A percentile compares a stretch with the other conserved stretches of the same genome.
Evolutionary conservation across 2,113 vertebrate species (phyloP).

Genomic region (Sphyrna mokarran): DNA sequence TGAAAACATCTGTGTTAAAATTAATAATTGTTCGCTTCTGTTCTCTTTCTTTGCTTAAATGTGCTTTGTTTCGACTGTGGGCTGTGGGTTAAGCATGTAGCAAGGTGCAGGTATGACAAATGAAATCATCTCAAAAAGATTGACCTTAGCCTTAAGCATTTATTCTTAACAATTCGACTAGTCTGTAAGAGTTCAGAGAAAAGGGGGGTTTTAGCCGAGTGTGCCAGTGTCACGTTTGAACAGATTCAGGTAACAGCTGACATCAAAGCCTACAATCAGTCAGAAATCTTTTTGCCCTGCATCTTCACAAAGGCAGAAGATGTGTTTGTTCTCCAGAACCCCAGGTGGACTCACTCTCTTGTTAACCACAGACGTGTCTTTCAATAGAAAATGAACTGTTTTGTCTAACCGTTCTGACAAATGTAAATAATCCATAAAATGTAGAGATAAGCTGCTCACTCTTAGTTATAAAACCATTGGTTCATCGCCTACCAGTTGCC

Average conservation of each 20-base stretch:
- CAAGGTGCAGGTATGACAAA: not conserved
- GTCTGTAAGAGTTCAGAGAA: not conserved
- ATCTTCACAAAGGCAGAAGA: not conserved
- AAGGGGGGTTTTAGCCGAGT: not conserved
- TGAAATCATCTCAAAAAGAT: not conserved
- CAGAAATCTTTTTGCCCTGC: constrained; percentile 1
- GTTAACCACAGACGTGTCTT: constrained; percentile 6
- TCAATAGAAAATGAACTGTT: constrained; percentile 11
- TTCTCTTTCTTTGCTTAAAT: constrained; percentile 2
- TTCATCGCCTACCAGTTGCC: not conserved
- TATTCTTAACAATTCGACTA: not conserved
- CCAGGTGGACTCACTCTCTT: constrained; percentile 13
- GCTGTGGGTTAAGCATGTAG: not conserved
- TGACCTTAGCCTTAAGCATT: not conserved
- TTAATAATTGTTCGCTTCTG: not conserved
- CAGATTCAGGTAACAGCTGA: constrained; percentile 21
- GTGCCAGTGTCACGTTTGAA: constrained; percentile 8
- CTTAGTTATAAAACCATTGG: not conserved
- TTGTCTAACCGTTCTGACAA: not conserved
- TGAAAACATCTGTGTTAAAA: not conserved
- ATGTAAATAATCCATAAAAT: not conserved
- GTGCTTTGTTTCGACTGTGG: not conserved
- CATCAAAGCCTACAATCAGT: constrained; percentile 2
- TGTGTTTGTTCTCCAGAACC: not conserved
- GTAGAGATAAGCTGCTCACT: not conserved